Evolutionary conservation across 1,140 invertebrate species (phyloP), one percentile per base, ranked within the genome.

Genomic region (Wasmannia auropunctata): DNA sequence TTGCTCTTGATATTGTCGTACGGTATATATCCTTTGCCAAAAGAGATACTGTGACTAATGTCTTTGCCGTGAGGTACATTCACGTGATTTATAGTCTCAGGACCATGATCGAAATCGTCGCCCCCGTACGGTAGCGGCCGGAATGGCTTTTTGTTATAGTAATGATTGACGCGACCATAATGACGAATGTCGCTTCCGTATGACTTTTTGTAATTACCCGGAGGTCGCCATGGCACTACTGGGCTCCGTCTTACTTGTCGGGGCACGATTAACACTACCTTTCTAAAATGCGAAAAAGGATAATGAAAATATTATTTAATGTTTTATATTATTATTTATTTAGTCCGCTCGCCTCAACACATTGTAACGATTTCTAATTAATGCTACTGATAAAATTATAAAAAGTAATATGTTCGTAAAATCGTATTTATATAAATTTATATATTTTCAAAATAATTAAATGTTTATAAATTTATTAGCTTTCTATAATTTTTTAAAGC

Each of bases 1-100:
- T 86, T 90, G 43, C 87, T 79, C 37, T 93, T 93, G 34, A 91
- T 46, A 22, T 88, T 89, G 5, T 91, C 92, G 54, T 93, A 94
- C 3, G 94, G 93, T 0, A 94, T 84, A 31, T 94, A 94, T 28
- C 93, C 94, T 37, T 92, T 92, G 0, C 94, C 93, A 34, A 89
- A 94, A 1, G 92, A 75, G 2, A 93, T 63, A 4, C 85, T 88
- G 56, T 93, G 92, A 70, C 43, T 85, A 40, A 94, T 86, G 2
- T 90, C 91, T 76, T 94, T 94, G 0, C 93, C 91, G 22, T 94
- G 86, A 2, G 94, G 93, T 74, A 94, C 75, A 0, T 86, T 65
- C 0, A 93, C 83, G 28, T 95, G 91, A 40, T 94, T 93, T 7
- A 93, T 81, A 2, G n/a, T 37, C 25, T 93, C 92, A 34, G 92